Evolutionary conservation across 2,113 vertebrate genomes (phyloP), one percentile per base, ranked within the genome.

Genomic region (Phaetusa simplex): DNA sequence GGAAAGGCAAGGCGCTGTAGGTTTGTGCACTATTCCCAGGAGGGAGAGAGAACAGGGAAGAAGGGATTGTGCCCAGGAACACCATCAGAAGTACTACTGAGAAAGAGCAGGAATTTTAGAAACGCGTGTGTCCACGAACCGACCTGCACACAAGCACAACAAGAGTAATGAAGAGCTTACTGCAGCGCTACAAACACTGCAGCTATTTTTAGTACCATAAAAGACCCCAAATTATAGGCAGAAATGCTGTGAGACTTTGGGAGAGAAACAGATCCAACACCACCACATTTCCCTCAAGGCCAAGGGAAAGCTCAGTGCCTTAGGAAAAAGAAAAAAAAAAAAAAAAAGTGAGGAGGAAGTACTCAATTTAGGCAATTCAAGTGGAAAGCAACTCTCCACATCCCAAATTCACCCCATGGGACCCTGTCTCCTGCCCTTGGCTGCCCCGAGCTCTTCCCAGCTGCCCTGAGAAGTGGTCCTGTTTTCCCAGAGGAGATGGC

Each of bases 121-220:
- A 56, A 43, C 30, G 6, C 11, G 2, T 1, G 19, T 0, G 1
- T 24, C 50, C 30, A 9, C 64, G n/a, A 40, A 43, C 49, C 71
- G 21, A 38, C 13, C 42, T 22, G n/a, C 50, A 38, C 3, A 2
- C n/a, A 29, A 64, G 78, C 78, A n/a, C 34, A 36, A 2, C 3
- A 17, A 34, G 42, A 50, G 56, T 10, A 77, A 20, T 1, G 32
- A 82, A 42, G 26, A 38, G 70, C 78, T 70, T 34, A 38, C 42
- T 45, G 71, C 64, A 65, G 56, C n/a, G 38, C 71, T 52, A 34
- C 64, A 30, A 58, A 77, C 43, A 19, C 56, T 45, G 36, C 36
- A 16, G 50, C 56, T 77, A 58, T 38, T 40, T 65, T 45, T 52
- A 71, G 50, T 19, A 13, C 26, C 1, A 1, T 11, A n/a, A 45